phyloP scores from a whole-genome alignment of 2,888 invertebrate species.

The Drosophila meridiana region DNA sequence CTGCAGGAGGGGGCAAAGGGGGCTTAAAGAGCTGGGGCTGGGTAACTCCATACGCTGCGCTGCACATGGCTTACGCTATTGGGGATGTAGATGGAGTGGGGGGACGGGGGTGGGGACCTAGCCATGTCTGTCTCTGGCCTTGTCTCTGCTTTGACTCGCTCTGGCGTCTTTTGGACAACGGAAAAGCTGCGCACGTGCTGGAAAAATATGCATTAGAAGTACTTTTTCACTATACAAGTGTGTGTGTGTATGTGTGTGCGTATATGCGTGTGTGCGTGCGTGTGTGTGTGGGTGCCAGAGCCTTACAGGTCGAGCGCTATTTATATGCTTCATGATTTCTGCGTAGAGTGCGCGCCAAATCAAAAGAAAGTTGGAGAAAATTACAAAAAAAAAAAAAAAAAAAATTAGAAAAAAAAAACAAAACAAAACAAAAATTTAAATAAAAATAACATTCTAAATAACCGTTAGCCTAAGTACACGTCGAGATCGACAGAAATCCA shows the following conservation, averaged over 20 bases:
- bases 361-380: constrained; percentile 51
- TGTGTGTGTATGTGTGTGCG: background rate
- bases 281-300: constrained; percentile 21
- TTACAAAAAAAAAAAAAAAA: background rate
- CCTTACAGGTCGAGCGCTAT: constrained; percentile 47
- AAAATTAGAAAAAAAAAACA: background rate
- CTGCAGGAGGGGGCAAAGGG: constrained; percentile 7
- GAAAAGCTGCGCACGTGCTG: constrained; percentile 81
- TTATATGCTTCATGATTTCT: constrained; percentile 60
- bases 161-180: constrained; percentile 50
- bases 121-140: constrained; percentile 48
- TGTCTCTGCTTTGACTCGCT: constrained; percentile 56
- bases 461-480: constrained; percentile 35
- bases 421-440: background rate
- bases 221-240: constrained; percentile 28
- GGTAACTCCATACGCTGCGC: constrained; percentile 63
- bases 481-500: constrained; percentile 19
- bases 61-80: constrained; percentile 43
- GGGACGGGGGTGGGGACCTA: background rate
- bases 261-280: background rate
- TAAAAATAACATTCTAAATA: constrained; percentile 11
- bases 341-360: constrained; percentile 48
- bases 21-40: background rate
- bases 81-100: background rate
- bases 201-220: constrained; percentile 74